Evolutionary conservation across 2,113 vertebrate species (phyloP).

Genomic region (Coracopsis vasa): DNA sequence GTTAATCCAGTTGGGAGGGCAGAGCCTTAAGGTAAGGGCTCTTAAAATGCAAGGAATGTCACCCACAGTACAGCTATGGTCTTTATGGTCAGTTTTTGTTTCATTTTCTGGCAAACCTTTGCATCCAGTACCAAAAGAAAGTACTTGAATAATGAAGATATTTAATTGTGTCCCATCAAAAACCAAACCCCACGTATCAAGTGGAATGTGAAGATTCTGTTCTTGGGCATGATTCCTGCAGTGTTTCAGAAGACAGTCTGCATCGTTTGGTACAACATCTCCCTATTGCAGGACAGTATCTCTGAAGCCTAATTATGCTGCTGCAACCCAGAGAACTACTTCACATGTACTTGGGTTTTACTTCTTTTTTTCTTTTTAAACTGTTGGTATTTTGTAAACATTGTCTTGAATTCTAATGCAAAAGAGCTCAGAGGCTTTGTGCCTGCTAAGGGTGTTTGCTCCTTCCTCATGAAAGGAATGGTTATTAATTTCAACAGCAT

Average conservation of each 20-base stretch:
- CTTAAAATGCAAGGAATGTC: not conserved
- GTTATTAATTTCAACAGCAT: not conserved
- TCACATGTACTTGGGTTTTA: not conserved
- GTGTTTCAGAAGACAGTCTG: not conserved
- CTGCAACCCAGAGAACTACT: not conserved
- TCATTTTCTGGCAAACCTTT: not conserved
- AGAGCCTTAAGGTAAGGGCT: not conserved
- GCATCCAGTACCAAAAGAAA: not conserved
- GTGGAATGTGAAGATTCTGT: not conserved
- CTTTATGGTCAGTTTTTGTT: not conserved
- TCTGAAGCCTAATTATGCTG: not conserved
- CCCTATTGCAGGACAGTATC: not conserved
- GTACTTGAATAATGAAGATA: not conserved
- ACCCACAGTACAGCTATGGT: not conserved
- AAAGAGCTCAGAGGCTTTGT: not conserved
- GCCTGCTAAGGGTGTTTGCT: not conserved
- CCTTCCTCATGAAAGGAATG: not conserved
- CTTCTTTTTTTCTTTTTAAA: not conserved
- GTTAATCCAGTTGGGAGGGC: not conserved
- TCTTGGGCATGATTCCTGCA: not conserved
- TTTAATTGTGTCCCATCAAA: not conserved
- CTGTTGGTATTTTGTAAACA: not conserved
- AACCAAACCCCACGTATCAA: not conserved
- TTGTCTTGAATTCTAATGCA: not conserved
- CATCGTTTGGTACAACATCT: not conserved